A percentile compares a stretch with the other conserved stretches of the same genome.
phyloP scores from a whole-genome alignment of 1,140 invertebrate species.

The Cheumatopsyche charites region DNA sequence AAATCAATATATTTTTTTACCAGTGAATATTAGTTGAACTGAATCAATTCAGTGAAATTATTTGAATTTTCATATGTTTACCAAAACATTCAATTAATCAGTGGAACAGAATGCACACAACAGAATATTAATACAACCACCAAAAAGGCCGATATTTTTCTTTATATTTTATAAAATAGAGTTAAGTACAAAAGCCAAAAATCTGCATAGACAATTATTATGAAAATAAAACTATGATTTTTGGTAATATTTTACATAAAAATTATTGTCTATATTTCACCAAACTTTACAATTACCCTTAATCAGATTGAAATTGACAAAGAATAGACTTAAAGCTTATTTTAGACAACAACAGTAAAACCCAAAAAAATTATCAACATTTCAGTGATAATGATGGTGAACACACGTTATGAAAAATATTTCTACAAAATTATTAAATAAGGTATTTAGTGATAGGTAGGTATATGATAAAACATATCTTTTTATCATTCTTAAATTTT shows the following conservation, averaged over 20 bases:
- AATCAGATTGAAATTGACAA: constrained; percentile 29
- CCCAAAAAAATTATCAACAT: not conserved
- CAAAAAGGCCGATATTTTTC: constrained; percentile 36
- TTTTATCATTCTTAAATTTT: too few relatives aligned
- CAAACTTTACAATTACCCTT: constrained; percentile 26
- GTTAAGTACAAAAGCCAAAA: constrained; percentile 13
- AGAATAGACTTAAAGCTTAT: constrained; percentile 32
- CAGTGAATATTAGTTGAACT: too few relatives aligned
- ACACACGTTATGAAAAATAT: not conserved
- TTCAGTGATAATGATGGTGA: not conserved
- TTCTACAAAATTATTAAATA: too few relatives aligned
- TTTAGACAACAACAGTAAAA: constrained; percentile 7
- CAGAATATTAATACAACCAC: constrained; percentile 35
- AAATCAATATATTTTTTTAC: too few relatives aligned
- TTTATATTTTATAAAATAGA: constrained; percentile 30
- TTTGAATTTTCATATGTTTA: too few relatives aligned
- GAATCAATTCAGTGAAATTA: too few relatives aligned
- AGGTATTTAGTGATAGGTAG: too few relatives aligned
- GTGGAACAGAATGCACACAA: constrained; percentile 19
- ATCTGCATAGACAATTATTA: constrained; percentile 4
- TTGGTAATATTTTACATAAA: constrained; percentile 16
- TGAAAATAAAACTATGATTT: constrained; percentile 11
- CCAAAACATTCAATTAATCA: too few relatives aligned
- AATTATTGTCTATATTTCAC: constrained; percentile 22
- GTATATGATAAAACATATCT: too few relatives aligned